A percentile compares a stretch with the other conserved stretches of the same genome.
Conservation (phyloP, 2,888 invertebrate genomes). For the Zonitis immaculata region DNA sequence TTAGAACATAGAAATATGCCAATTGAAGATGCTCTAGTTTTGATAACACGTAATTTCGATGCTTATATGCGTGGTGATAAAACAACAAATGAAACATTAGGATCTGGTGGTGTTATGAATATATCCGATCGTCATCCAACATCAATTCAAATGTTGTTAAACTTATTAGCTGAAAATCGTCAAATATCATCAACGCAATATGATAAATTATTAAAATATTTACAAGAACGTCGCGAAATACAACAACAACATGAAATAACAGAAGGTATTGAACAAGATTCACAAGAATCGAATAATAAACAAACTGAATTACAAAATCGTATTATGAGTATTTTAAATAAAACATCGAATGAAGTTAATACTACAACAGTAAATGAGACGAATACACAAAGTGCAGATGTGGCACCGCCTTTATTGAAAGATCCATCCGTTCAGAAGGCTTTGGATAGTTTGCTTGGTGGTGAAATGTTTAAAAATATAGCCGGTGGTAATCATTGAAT, state of each 20-base stretch:
- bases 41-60: slow-evolving; percentile 69
- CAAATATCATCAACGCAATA: slow-evolving; percentile 73
- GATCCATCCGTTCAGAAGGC: slow-evolving; percentile 78
- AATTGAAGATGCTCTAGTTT: slow-evolving; percentile 78
- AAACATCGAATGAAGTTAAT: slow-evolving; percentile 38
- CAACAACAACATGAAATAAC: slow-evolving; percentile 73
- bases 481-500: slow-evolving; percentile 24
- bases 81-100: slow-evolving; percentile 26
- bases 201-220: slow-evolving; percentile 67
- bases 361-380: slow-evolving; percentile 39
- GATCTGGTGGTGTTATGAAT: slow-evolving; percentile 34
- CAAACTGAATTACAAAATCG: slow-evolving; percentile 71
- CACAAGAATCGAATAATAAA: slow-evolving; percentile 51
- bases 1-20: slow-evolving; percentile 95
- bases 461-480: slow-evolving; percentile 55
- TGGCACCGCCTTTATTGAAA: slow-evolving; percentile 55
- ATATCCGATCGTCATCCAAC: slow-evolving; percentile 57
- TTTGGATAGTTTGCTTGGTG: slow-evolving; percentile 62
- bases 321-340: slow-evolving; percentile 73
- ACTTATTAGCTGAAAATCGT: slow-evolving; percentile 77
- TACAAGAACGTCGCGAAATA: slow-evolving; percentile 68
- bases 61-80: slow-evolving; percentile 55
- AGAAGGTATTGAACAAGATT: slow-evolving; percentile 55
- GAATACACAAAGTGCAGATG: slow-evolving; percentile 32
- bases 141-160: slow-evolving; percentile 66